Base-by-base conservation (phyloP, 2,888 invertebrate genomes). In the Xestia xanthographa region DNA sequence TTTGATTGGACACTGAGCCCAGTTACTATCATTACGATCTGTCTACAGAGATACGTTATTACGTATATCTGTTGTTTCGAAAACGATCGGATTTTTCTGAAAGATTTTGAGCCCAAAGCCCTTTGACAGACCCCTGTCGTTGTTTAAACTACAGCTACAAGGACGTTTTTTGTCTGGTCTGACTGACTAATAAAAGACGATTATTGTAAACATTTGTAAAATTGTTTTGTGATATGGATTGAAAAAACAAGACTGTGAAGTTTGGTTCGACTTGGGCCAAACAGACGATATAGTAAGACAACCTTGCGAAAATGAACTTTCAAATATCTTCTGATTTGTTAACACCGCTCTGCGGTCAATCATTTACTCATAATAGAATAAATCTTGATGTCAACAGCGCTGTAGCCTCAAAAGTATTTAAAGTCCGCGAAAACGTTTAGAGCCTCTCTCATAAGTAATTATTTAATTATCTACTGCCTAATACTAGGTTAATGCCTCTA, bases 401-500 rank as follows among this genome's bases (percentile, higher is more conserved):
- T 29, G 6, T 6, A 50, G 17, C 34, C 22, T 71, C 34, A 79
- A 26, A 26, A 14, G 1, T 26, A 12, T n/a, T 69, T 53, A 34
- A 20, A 50, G 62, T 48, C 17, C 1, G 41, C 26, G 26, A 60
- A 72, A 53, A 62, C 20, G n/a, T 62, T 5, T 48, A 45, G 38
- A 45, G n/a, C 22, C 17, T 26, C 38, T 34, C 17, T 53, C 20
- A 12, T 45, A n/a, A n/a, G n/a, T n/a, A 72, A 62, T 50, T 50
- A 70, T 50, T 78, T 53, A 56, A 68, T 41, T 72, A 50, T 17
- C 48, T 17, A 8, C 26, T 79, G 3, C 5, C 6, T 38, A 26
- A 20, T 79, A 41, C 6, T 63, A 79, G 43, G 72, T 71, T 70
- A 79, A 53, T 62, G 62, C 12, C 8, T 63, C 17, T 79, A 29